Conservation (phyloP, 2,113 vertebrate species). For the Nyctibius bracteatus region DNA sequence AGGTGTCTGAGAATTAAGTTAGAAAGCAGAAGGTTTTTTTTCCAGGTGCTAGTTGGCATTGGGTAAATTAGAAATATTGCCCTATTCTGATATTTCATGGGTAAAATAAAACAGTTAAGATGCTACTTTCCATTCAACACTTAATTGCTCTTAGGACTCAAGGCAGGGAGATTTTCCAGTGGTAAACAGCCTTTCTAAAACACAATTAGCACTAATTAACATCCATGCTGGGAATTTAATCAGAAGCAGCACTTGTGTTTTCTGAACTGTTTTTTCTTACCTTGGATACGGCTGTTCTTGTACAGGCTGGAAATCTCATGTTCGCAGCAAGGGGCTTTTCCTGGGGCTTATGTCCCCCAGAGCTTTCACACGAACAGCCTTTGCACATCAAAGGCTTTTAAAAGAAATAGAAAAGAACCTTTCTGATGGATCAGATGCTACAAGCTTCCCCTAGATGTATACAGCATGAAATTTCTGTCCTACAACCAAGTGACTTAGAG, state of each 20-base stretch:
- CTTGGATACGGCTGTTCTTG: not conserved
- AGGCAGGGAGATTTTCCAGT: not conserved
- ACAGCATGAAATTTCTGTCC: not conserved
- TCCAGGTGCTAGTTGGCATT: not conserved
- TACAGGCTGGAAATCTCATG: not conserved
- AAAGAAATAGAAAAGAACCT: not conserved
- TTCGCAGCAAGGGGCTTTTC: not conserved
- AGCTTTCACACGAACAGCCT: not conserved
- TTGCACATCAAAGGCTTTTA: not conserved
- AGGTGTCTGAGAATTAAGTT: not conserved
- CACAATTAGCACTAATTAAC: conserved; percentile 48
- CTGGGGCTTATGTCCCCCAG: not conserved
- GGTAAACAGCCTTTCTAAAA: conserved; percentile 42
- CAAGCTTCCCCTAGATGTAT: not conserved
- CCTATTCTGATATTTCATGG: not conserved
- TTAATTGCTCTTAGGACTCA: conserved; percentile 2
- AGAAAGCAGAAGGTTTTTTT: fast-evolving
- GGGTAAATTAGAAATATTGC: not conserved
- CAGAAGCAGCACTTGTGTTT: conserved; percentile 28
- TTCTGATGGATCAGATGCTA: not conserved
- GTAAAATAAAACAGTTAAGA: not conserved
- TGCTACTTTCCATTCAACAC: not conserved
- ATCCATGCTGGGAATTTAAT: conserved; percentile 41
- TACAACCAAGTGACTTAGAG: not conserved
- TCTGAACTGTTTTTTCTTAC: not conserved